A percentile compares a stretch with the other conserved stretches of the same genome.
These are phyloP conservation scores for Sebastes melanostomus DNA, from an alignment of 2,797 vertebrate species.

Conservation along the genomic window DNA sequence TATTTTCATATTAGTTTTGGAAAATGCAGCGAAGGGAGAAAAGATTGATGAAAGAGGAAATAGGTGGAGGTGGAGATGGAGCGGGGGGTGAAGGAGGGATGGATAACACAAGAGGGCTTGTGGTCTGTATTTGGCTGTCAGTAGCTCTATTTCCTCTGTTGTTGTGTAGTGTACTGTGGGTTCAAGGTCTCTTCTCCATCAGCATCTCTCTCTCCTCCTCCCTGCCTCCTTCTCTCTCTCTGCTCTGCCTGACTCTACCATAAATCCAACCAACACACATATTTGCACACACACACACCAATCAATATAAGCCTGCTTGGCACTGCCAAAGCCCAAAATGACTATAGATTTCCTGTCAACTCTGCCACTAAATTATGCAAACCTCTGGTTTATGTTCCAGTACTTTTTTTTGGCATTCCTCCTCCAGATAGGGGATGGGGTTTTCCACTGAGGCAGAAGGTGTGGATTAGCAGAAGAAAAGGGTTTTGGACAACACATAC, in stretches of 20 bases:
- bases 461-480: background rate
- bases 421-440: constrained; percentile 10
- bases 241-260: constrained; percentile 56
- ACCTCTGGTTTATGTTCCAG: constrained; percentile 76
- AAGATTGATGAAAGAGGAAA: background rate
- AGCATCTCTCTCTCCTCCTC: constrained; percentile 32
- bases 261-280: constrained; percentile 74
- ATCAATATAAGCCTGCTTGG: constrained; percentile 88
- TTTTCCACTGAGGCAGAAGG: constrained; percentile 26
- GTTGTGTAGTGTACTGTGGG: constrained; percentile 41
- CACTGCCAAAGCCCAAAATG: constrained; percentile 89
- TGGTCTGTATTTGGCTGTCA: constrained; percentile 49
- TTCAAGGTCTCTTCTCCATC: constrained; percentile 70
- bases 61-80: background rate
- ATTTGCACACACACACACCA: constrained; percentile 43
- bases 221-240: constrained; percentile 29
- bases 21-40: constrained; percentile 1
- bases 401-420: constrained; percentile 69
- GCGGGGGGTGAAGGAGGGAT: background rate
- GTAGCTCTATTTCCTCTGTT: constrained; percentile 64
- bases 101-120: background rate
- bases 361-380: constrained; percentile 88
- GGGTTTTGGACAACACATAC: background rate
- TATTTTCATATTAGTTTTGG: constrained; percentile 6
- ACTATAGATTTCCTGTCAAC: constrained; percentile 93